Base-by-base conservation (phyloP, 2,797 vertebrate genomes). In the Calcarius lapponicus region DNA sequence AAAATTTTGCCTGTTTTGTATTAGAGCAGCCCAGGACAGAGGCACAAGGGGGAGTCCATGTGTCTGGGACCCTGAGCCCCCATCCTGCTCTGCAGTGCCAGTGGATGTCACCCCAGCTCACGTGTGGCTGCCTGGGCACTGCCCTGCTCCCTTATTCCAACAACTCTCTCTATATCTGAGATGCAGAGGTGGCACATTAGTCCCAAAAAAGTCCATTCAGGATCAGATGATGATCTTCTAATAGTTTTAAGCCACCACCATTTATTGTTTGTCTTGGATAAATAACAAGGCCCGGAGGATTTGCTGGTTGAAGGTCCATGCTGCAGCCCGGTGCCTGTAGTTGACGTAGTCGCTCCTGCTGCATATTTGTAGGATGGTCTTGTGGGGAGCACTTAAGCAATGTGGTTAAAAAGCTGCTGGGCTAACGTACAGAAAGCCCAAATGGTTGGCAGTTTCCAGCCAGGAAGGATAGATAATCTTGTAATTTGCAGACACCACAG, bases 11-110 rank as follows among this genome's bases (percentile, higher is more conserved):
- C 66, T 95, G 67, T n/a, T 75, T 90, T 90, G 7, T 75, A 8
- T 90, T 85, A 50, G 50, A 75, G 45, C 58, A 81, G n/a, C 48
- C 2, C 1, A 0, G 2, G 26, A 47, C 22, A 57, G 78, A 28
- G 34, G n/a, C 17, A 2, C 0, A 0, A 1, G 0, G n/a, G 62
- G 20, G 50, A 61, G 20, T 54, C 0, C 0, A 3, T 1, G 0
- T 67, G 50, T 26, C 57, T 51, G 74, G 47, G 53, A 51, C 25
- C 26, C 1, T 0, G 2, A 51, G 24, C 38, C 43, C 0, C 43
- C 0, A 0, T 64, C 19, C 61, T 57, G 48, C 69, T 87, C 61
- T 57, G 45, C n/a, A 34, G 67, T 1, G 5, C 45, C 0, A 0
- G 48, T 51, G 75, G 32, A 22, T 85, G 78, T 65, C 70, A 81